These are phyloP conservation scores for Blera fallax DNA, from an alignment of 2,888 invertebrate genomes.

Conservation along the genomic window DNA sequence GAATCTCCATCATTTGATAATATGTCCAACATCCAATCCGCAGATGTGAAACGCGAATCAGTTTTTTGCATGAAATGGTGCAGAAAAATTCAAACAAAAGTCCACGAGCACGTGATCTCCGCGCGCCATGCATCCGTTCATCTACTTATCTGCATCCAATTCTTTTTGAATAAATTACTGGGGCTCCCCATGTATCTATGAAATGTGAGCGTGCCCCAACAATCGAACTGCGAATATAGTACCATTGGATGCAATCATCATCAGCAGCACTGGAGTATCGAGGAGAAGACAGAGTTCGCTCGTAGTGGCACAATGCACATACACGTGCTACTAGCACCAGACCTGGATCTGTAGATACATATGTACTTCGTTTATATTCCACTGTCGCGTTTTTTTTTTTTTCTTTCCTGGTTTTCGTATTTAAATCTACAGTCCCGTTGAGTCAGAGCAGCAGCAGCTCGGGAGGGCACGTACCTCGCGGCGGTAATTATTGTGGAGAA, in stretches of 20 bases:
- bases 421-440: conserved; percentile 43
- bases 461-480: conserved; percentile 59
- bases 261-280: background rate
- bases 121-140: conserved; percentile 49
- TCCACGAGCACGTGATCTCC: conserved; percentile 63
- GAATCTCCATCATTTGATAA: conserved; percentile 17
- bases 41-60: conserved; percentile 43
- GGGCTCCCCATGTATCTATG: conserved; percentile 23
- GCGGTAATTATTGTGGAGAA: conserved; percentile 69
- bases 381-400: conserved; percentile 8
- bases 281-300: background rate
- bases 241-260: conserved; percentile 59
- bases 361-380: background rate
- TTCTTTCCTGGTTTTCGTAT: conserved; percentile 32
- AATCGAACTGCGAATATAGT: conserved; percentile 55
- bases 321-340: conserved; percentile 13
- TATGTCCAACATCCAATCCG: conserved; percentile 57
- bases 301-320: background rate
- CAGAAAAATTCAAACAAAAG: conserved; percentile 64
- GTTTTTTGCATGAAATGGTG: conserved; percentile 40
- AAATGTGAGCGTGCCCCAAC: conserved; percentile 38
- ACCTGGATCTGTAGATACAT: conserved; percentile 4
- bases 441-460: background rate
- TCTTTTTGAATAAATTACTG: conserved; percentile 61
- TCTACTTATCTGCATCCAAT: conserved; percentile 62